Base-by-base conservation (phyloP, 1,140 invertebrate species). In the Oryctes rhinoceros region DNA sequence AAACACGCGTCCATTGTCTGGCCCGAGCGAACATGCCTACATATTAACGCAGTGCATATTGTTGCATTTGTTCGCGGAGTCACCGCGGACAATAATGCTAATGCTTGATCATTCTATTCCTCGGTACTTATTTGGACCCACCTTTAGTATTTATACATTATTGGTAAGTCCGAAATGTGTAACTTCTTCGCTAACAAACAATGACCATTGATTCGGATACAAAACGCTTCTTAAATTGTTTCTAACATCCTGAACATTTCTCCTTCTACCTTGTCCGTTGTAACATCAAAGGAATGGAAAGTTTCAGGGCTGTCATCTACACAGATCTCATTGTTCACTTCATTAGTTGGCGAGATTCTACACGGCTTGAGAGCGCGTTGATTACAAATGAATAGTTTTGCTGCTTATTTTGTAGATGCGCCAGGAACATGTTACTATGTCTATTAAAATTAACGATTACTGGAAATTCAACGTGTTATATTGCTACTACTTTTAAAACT, bases 51-150 rank as follows among this genome's bases (percentile, higher is more conserved):
- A 44, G 9, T 44, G 39, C 39, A 44, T 44, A 44, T 44, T 44
- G 39, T 10, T 44, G 9, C 39, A 44, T 44, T 5, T 44, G 5
- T 5, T 10, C 5, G 5, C 39, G 9, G 39, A 44, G 39, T 44
- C 9, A 10, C 39, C 0, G 5, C 39, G 9, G 39, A 44, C 39
- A 44, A 44, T 44, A 44, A 44, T 44, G 39, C 39, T 44, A 59
- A 59, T 59, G 53, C 53, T 59, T 59, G 53, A 59, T 59, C 18
- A 59, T 59, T 59, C 53, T 59, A 59, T 59, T 59, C n/a, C 18
- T n/a, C 18, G 18, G 6, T 59, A 59, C 18, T 18, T 6, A 18
- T 59, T 59, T n/a, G 53, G 15, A n/a, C 15, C 15, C 18, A 59
- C 53, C 53, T 59, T 59, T 6, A 18, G n/a, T 13, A n/a, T 18